phyloP scores from a whole-genome alignment of 2,888 invertebrate genomes.

The Pecten maximus region DNA sequence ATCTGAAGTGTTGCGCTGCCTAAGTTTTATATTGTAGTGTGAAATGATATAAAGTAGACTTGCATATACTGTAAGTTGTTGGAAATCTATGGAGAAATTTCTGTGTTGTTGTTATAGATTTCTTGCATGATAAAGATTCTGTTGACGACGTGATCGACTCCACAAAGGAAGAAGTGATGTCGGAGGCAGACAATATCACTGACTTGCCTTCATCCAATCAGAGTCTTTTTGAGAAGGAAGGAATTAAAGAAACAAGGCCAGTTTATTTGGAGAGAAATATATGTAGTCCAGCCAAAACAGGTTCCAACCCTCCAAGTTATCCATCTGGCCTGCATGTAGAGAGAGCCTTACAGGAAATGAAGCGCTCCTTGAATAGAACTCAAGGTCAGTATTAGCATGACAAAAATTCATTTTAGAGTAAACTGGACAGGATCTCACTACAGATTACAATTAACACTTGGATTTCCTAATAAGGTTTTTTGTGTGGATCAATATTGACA shows the following conservation, averaged over 20 bases:
- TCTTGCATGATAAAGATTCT: neutral
- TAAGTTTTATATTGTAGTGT: neutral
- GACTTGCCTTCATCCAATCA: neutral
- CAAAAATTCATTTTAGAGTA: too few species aligned
- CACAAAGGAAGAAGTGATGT: neutral
- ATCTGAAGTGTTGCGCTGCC: neutral
- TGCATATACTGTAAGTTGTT: neutral
- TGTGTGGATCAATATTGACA: too few species aligned
- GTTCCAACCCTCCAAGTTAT: conserved; percentile 13
- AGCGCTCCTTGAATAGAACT: conserved; percentile 13
- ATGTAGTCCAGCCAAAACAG: neutral
- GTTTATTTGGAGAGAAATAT: neutral
- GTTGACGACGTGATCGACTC: neutral
- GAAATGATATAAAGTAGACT: neutral
- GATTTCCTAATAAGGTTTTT: too few species aligned
- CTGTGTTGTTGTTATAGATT: neutral
- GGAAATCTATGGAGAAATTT: neutral
- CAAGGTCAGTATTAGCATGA: neutral
- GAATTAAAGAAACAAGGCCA: neutral
- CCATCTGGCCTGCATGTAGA: conserved; percentile 57
- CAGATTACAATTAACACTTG: too few species aligned
- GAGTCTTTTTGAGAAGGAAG: neutral
- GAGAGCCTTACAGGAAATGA: conserved; percentile 53
- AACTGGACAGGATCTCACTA: too few species aligned
- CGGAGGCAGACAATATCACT: neutral